phyloP scores from a whole-genome alignment of 2,113 vertebrate species.

The Brachypteracias leptosomus region DNA sequence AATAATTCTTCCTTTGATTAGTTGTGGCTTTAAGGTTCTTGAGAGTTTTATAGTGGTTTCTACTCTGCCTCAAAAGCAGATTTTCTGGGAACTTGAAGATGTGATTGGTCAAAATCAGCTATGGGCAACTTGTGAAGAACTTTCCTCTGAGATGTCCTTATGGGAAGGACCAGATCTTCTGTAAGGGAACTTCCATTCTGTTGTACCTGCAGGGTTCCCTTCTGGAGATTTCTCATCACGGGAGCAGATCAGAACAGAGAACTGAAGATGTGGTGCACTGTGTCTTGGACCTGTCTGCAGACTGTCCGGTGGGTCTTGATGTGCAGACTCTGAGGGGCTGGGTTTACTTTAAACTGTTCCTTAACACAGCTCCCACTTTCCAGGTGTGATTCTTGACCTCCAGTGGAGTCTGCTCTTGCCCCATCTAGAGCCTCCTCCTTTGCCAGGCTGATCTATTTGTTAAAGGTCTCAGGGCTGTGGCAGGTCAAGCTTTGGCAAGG shows the following conservation, averaged over 20 bases:
- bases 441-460: accelerated
- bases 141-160: neutral
- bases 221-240: conserved; percentile 97
- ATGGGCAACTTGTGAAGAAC: neutral
- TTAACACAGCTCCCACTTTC: neutral
- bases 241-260: conserved; percentile 96
- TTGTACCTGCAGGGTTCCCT: conserved; percentile 83
- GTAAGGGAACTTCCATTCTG: neutral
- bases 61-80: neutral
- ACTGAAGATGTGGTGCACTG: conserved; percentile 98
- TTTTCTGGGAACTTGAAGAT: neutral
- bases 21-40: neutral
- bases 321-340: accelerated
- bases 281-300: conserved; percentile 97
- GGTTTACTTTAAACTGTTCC: neutral
- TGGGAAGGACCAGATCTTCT: neutral
- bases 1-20: neutral
- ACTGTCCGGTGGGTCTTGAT: conserved; percentile 81
- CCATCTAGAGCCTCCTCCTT: neutral
- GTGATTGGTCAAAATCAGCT: accelerated
- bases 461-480: neutral
- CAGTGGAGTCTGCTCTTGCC: neutral
- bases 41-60: neutral
- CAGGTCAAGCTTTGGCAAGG: neutral
- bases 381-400: neutral